phyloP scores from a whole-genome alignment of 2,888 invertebrate species.

The Machimus rusticus region DNA sequence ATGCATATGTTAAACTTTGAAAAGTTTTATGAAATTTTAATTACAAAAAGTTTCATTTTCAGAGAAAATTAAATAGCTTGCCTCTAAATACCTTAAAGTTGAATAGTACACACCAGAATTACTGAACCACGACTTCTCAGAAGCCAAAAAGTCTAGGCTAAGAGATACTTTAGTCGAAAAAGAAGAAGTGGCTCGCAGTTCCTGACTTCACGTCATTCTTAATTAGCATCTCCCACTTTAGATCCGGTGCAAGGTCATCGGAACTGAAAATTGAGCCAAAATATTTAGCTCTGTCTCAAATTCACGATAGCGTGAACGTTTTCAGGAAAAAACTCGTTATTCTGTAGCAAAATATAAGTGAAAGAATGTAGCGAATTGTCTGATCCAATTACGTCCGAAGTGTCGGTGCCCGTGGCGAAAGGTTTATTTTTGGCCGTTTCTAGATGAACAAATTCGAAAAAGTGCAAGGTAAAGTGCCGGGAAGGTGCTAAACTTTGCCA shows the following conservation, averaged over 20 bases:
- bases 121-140: neutral
- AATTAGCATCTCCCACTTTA: neutral
- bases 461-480: conserved; percentile 5
- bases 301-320: neutral
- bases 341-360: neutral
- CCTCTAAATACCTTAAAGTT: neutral
- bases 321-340: neutral
- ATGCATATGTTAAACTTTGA: too few relatives aligned
- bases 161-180: neutral
- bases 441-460: neutral
- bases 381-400: neutral
- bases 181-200: neutral
- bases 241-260: neutral
- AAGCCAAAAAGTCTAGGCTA: neutral
- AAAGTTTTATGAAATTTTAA: too few relatives aligned
- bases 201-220: neutral
- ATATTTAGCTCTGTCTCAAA: neutral
- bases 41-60: too few relatives aligned
- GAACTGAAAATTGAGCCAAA: neutral
- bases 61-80: neutral
- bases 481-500: neutral
- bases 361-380: neutral
- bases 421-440: neutral
- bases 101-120: neutral
- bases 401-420: neutral